phyloP scores from a whole-genome alignment of 2,888 invertebrate species.

The Trilocha varians region DNA sequence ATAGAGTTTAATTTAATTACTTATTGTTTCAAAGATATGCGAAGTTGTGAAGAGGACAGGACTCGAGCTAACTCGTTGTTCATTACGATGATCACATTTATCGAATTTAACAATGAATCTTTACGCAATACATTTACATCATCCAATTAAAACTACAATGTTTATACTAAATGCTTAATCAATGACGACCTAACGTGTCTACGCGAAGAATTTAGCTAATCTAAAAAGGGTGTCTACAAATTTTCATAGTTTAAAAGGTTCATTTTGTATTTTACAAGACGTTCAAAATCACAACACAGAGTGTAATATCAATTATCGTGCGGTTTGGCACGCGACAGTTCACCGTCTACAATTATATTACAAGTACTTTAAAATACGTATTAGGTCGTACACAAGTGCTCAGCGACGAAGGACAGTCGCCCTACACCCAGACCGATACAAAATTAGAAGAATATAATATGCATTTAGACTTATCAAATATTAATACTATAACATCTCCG shows the following conservation, averaged over 20 bases:
- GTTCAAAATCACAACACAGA: conserved; percentile 75
- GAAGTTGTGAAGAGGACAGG: conserved; percentile 63
- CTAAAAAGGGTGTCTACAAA: conserved; percentile 69
- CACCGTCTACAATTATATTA: conserved; percentile 54
- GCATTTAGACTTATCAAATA: conserved; percentile 68
- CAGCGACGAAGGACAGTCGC: conserved; percentile 19
- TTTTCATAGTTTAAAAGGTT: conserved; percentile 55
- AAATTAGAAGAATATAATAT: conserved; percentile 74
- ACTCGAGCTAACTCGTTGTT: conserved; percentile 64
- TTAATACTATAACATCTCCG: conserved; percentile 58
- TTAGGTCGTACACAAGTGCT: conserved; percentile 24
- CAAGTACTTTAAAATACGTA: conserved; percentile 42
- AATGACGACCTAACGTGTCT: conserved; percentile 64
- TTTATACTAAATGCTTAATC: conserved; percentile 65
- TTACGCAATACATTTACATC: conserved; percentile 57
- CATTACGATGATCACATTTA: conserved; percentile 65
- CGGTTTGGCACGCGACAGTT: conserved; percentile 53
- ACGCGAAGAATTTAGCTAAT: conserved; percentile 73
- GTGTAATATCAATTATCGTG: conserved; percentile 73
- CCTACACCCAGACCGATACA: conserved; percentile 55
- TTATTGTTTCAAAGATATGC: conserved; percentile 75
- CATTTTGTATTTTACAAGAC: conserved; percentile 67
- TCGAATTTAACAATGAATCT: conserved; percentile 65
- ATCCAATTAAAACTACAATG: conserved; percentile 51
- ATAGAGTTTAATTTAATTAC: conserved; percentile 66